A percentile compares a stretch with the other conserved stretches of the same genome.
These are phyloP conservation scores for Cinara cedri DNA, from an alignment of 2,888 invertebrate species.

Conservation along the genomic window DNA sequence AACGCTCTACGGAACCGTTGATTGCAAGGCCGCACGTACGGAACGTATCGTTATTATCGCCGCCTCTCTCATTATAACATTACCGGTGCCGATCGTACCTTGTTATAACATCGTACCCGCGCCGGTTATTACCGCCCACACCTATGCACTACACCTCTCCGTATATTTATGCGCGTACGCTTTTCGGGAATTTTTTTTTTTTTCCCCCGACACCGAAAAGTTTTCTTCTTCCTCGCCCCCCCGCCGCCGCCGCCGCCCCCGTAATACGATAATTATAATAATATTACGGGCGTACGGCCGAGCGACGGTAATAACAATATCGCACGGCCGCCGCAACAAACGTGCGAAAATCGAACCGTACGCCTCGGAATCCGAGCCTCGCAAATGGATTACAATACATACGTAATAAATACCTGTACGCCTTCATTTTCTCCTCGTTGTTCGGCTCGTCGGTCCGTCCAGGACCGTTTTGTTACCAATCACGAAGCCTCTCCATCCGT, in stretches of 20 bases:
- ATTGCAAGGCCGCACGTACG: conserved; percentile 43
- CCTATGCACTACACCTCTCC: neutral
- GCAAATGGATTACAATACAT: neutral
- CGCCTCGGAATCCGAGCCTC: conserved; percentile 27
- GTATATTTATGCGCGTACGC: neutral
- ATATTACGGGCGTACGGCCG: too few relatives aligned
- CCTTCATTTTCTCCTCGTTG: too few relatives aligned
- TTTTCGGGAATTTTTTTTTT: neutral
- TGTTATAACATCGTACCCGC: too few relatives aligned
- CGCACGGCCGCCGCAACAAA: neutral
- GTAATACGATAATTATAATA: neutral
- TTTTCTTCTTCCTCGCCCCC: neutral
- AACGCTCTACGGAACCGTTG: neutral
- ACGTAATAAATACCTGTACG: neutral
- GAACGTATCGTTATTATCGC: conserved; percentile 36
- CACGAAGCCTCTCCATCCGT: too few relatives aligned
- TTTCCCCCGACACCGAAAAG: neutral
- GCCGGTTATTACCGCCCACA: too few relatives aligned
- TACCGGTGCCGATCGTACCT: neutral
- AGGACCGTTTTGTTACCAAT: too few relatives aligned
- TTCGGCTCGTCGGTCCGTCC: too few relatives aligned
- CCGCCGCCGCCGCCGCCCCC: too few relatives aligned
- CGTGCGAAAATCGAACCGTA: conserved; percentile 44
- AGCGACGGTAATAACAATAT: neutral
- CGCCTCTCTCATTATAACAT: conserved; percentile 40